Evolutionary conservation across 1,140 invertebrate genomes (phyloP).

Genomic region (Carcinoscorpius rotundicauda): DNA sequence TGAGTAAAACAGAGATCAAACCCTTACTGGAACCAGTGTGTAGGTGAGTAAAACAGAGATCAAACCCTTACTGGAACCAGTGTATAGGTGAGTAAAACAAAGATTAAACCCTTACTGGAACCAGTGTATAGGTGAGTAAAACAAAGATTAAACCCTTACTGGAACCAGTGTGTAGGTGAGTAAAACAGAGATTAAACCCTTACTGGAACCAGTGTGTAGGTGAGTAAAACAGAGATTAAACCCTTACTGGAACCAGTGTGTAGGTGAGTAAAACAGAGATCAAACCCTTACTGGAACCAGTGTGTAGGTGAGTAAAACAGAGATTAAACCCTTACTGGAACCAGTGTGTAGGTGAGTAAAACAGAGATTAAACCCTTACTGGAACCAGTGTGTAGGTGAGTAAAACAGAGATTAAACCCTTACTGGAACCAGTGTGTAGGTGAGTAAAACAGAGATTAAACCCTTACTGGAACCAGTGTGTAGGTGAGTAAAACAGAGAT

Average conservation of each 20-base stretch:
- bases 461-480: conserved; percentile 59
- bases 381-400: conserved; percentile 54
- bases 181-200: too few relatives aligned
- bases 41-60: conserved; percentile 31
- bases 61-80: conserved; percentile 48
- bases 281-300: conserved; percentile 48
- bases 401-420: too few relatives aligned
- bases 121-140: conserved; percentile 46
- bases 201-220: conserved; percentile 59
- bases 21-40: conserved; percentile 59
- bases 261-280: conserved; percentile 31
- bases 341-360: conserved; percentile 46
- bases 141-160: conserved; percentile 33
- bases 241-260: conserved; percentile 59
- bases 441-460: conserved; percentile 17
- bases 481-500: conserved; percentile 31
- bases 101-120: conserved; percentile 44
- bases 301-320: conserved; percentile 42
- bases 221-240: conserved; percentile 17
- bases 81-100: conserved; percentile 42
- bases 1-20: conserved; percentile 17
- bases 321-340: conserved; percentile 44
- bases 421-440: conserved; percentile 59
- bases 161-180: conserved; percentile 54
- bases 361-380: conserved; percentile 33